Percentiles rank a stretch among this genome's conserved stretches.
phyloP scores from a whole-genome alignment of 2,797 vertebrate genomes.

The Bucorvus abyssinicus region DNA sequence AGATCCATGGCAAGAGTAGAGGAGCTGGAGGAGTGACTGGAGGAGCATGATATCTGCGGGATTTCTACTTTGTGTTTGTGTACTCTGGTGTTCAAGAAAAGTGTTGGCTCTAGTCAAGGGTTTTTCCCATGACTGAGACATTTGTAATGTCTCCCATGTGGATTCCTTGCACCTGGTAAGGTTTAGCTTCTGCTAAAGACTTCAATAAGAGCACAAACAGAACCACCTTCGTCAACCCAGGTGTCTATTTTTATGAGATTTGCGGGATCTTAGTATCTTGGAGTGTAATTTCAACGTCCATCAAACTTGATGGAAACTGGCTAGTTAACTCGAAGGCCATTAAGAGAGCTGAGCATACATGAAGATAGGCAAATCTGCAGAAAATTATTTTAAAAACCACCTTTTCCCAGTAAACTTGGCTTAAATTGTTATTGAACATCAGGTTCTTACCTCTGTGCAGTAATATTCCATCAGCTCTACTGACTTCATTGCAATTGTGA shows the following conservation, averaged over 20 bases:
- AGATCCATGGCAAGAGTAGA: neutral
- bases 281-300: neutral
- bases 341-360: neutral
- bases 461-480: neutral
- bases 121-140: neutral
- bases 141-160: neutral
- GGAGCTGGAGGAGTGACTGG: neutral
- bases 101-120: accelerated
- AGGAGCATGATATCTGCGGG: neutral
- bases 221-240: neutral
- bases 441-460: neutral
- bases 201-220: neutral
- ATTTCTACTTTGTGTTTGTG: neutral
- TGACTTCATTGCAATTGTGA: neutral
- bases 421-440: neutral
- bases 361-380: neutral
- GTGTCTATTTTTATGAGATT: neutral
- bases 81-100: neutral
- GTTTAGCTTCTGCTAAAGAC: neutral
- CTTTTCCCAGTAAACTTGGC: neutral
- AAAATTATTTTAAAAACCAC: neutral
- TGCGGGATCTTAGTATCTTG: neutral
- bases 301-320: neutral
- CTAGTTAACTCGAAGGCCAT: neutral
- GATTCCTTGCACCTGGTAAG: neutral